phyloP scores from a whole-genome alignment of 2,797 vertebrate genomes.

The Siniperca obscura region DNA sequence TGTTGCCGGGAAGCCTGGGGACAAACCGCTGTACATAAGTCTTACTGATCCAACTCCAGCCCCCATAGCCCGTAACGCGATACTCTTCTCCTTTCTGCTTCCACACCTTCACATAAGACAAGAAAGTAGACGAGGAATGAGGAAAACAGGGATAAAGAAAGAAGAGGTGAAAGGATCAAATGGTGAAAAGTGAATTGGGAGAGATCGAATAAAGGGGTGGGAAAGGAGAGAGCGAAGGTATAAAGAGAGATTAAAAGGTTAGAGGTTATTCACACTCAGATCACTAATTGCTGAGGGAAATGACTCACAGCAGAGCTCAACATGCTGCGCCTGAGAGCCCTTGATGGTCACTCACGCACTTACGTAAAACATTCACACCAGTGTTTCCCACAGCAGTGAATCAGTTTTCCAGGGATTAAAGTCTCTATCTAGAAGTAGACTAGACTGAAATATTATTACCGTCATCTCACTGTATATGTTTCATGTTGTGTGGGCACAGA shows the following conservation, averaged over 20 bases:
- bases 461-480: constrained; percentile 1
- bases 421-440: constrained; percentile 17
- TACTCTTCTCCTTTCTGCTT: constrained; percentile 99
- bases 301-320: constrained; percentile 49
- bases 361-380: constrained; percentile 36
- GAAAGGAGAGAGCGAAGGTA: not conserved
- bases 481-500: not conserved
- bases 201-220: not conserved
- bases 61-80: constrained; percentile 97
- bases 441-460: not conserved
- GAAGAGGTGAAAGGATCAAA: constrained; percentile 21
- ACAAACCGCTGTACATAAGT: constrained; percentile 93
- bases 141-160: not conserved
- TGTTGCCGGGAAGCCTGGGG: constrained; percentile 94
- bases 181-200: not conserved
- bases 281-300: constrained; percentile 56
- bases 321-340: constrained; percentile 58
- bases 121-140: constrained; percentile 23
- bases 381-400: constrained; percentile 44
- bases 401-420: constrained; percentile 34
- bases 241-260: constrained; percentile 30
- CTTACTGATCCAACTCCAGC: constrained; percentile 98
- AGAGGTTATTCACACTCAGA: constrained; percentile 45
- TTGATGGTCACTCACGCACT: constrained; percentile 46
- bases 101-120: constrained; percentile 89